Evolutionary conservation across 2,888 invertebrate species (phyloP), one percentile per base, ranked within the genome.

Genomic region (Hemicrepidius hirtus): DNA sequence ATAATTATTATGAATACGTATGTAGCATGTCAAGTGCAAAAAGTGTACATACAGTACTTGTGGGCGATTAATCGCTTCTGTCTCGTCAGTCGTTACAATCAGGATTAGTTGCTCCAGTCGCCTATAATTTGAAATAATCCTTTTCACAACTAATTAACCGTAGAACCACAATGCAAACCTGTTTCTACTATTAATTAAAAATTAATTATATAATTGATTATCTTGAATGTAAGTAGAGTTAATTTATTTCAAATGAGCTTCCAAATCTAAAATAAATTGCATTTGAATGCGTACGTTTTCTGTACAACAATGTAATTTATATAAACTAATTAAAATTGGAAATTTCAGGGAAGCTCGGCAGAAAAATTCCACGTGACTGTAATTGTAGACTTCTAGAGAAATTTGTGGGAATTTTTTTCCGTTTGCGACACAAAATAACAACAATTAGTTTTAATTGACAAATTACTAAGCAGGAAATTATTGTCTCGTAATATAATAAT

Each of bases 71-170:
- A 44, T 18, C 44, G 13, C 16, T 44, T 44, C 44, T 13, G 44
- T 44, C 44, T 44, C 44, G 44, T 44, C 44, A 16, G 2, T 21
- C 18, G 49, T 12, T 49, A 44, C 13, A 44, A 44, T 44, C 44
- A 44, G 44, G 44, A 16, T 44, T 44, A n/a, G 44, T 18, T 44
- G 44, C 16, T 44, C 7, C 44, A 18, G 44, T 40, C 40, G 13
- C 13, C 13, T 40, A 40, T 40, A 40, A n/a, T 40, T 13, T 13
- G 4, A 16, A 37, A 62, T 40, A 49, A 49, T 49, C 49, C 12
- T 62, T 62, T 62, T 41, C 28, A 49, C 12, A 21, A 49, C 21
- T 49, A 49, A 49, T 49, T 49, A 49, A 49, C 18, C 16, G 44
- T 44, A 20, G 24, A 37, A n/a, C n/a, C n/a, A 12, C 44, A 41